Percentiles rank a stretch among this genome's conserved stretches.
Evolutionary conservation across 2,113 vertebrate species (phyloP).

Genomic region (Hirundichthys speculiger): DNA sequence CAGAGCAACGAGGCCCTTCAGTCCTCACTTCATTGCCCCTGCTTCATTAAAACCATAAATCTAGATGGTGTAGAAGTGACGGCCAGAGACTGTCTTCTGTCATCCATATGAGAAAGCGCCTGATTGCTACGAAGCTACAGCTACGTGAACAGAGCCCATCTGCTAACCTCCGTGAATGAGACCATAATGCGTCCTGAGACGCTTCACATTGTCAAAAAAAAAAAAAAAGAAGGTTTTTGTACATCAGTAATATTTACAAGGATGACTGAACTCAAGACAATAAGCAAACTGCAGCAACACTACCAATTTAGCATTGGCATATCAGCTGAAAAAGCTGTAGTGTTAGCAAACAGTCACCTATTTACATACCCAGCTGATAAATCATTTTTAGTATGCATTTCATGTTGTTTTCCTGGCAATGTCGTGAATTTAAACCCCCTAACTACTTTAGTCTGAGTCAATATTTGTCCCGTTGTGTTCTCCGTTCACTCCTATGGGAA

Average conservation of each 20-base stretch:
- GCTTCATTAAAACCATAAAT: slow-evolving; percentile 80
- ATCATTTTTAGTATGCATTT: not conserved
- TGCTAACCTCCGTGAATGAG: no score
- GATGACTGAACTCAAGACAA: no score
- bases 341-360: no score
- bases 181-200: no score
- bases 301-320: no score
- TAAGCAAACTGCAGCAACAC: no score
- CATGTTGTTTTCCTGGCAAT: not conserved
- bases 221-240: no score
- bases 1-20: slow-evolving; percentile 50
- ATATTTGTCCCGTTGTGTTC: slow-evolving; percentile 1
- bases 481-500: not conserved
- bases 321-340: not conserved
- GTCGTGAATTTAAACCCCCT: not conserved
- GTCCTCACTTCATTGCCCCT: slow-evolving; percentile 59
- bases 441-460: not conserved
- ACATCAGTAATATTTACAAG: no score
- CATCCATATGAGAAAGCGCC: slow-evolving; percentile 40
- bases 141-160: slow-evolving; percentile 4
- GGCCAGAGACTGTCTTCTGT: slow-evolving; percentile 48
- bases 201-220: no score
- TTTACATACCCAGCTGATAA: no score
- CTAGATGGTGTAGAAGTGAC: slow-evolving; percentile 57
- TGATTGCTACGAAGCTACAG: no score